These are phyloP conservation scores for Lepus europaeus DNA, from an alignment of 2,113 vertebrate genomes.

Conservation along the genomic window DNA sequence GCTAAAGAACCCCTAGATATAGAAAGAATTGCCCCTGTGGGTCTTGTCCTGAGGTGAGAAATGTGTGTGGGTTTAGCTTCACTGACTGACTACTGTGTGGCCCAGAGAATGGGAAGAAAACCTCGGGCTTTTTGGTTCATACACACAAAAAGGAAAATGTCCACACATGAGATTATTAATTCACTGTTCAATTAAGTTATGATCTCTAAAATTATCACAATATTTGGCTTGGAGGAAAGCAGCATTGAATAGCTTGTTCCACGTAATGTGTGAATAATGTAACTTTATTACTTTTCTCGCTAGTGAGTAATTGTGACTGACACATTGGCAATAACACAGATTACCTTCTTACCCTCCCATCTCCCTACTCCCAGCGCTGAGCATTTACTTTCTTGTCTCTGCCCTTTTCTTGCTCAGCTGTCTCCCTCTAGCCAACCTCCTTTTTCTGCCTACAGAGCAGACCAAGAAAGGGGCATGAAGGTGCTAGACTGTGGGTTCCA, in stretches of 20 bases:
- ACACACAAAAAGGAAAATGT: conserved; percentile 69
- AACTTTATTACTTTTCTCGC: conserved; percentile 69
- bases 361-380: neutral
- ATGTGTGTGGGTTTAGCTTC: neutral
- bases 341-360: conserved; percentile 45
- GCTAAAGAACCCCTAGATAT: neutral
- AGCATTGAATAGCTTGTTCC: conserved; percentile 75
- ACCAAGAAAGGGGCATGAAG: too few species aligned
- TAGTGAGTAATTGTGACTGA: conserved; percentile 79
- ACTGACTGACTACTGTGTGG: conserved; percentile 22
- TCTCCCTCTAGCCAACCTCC: neutral
- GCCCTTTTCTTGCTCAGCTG: neutral
- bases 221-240: conserved; percentile 80
- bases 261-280: conserved; percentile 62
- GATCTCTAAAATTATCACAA: conserved; percentile 68
- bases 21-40: neutral
- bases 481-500: neutral
- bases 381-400: neutral
- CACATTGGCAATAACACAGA: conserved; percentile 63
- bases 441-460: neutral
- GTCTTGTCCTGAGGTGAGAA: neutral
- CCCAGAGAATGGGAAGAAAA: conserved; percentile 57
- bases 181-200: conserved; percentile 77
- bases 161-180: conserved; percentile 70
- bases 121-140: conserved; percentile 63